Conservation (phyloP, 2,888 invertebrate genomes). For the Synergus itoensis region DNA sequence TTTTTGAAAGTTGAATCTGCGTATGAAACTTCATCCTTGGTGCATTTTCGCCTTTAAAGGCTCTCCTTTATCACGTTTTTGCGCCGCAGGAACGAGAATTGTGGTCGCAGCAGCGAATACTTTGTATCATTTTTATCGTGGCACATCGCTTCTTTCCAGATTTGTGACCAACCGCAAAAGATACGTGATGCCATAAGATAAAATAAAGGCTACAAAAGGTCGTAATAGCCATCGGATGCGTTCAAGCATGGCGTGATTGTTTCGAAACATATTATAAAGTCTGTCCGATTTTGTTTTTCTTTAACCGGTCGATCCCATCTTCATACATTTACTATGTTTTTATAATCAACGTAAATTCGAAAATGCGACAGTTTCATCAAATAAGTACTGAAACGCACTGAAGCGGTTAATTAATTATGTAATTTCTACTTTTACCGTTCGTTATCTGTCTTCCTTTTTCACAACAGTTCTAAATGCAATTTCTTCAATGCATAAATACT, state of each 20-base stretch:
- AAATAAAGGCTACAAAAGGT: conserved; percentile 49
- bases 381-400: conserved; percentile 2
- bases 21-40: conserved; percentile 20
- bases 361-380: background rate
- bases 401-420: conserved; percentile 28
- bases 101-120: conserved; percentile 23
- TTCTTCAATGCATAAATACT: conserved; percentile 29
- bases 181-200: conserved; percentile 51
- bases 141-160: conserved; percentile 45
- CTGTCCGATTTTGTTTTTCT: conserved; percentile 60
- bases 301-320: conserved; percentile 45
- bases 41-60: conserved; percentile 7
- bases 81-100: conserved; percentile 30
- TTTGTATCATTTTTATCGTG: conserved; percentile 39
- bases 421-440: conserved; percentile 8
- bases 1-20: conserved; percentile 17
- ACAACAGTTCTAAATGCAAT: background rate
- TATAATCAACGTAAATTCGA: background rate
- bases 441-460: conserved; percentile 23
- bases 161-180: conserved; percentile 49
- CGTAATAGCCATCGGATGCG: conserved; percentile 59
- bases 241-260: conserved; percentile 63
- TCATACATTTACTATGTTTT: background rate
- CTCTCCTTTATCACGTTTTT: conserved; percentile 31
- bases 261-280: conserved; percentile 67